Conservation (phyloP, 2,888 invertebrate species). For the Lasioglossum pauxillum region DNA sequence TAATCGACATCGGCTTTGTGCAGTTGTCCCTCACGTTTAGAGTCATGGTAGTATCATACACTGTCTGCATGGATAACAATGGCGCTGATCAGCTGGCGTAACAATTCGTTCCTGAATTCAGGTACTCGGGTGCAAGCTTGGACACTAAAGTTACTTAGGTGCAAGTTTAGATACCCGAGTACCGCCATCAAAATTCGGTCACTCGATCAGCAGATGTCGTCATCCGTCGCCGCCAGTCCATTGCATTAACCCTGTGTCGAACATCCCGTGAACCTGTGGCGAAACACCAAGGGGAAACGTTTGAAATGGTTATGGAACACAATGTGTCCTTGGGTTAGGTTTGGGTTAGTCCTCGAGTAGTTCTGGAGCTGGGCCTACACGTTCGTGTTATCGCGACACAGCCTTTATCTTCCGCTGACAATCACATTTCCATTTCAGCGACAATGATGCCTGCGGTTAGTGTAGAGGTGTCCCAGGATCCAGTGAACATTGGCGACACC, state of each 20-base stretch:
- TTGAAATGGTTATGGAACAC: conserved; percentile 1
- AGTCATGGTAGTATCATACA: background rate
- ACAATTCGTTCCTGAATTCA: background rate
- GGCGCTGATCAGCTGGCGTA: background rate
- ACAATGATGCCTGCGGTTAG: conserved; percentile 76
- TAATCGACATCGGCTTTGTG: conserved; percentile 9
- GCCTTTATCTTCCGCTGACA: background rate
- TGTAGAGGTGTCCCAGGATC: conserved; percentile 83
- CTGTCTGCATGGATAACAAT: background rate
- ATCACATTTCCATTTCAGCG: conserved; percentile 66
- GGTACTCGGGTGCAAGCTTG: background rate
- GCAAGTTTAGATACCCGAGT: background rate
- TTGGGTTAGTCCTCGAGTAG: background rate
- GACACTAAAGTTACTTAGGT: background rate
- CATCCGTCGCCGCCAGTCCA: background rate
- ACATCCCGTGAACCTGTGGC: background rate
- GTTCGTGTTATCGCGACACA: background rate
- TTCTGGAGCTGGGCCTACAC: background rate
- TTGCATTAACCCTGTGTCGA: background rate
- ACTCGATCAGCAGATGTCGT: background rate
- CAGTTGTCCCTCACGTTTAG: background rate
- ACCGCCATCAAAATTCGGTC: background rate
- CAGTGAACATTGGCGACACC: conserved; percentile 87
- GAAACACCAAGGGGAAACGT: background rate
- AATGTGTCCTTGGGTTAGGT: background rate